Evolutionary conservation across 2,888 invertebrate species (phyloP).

Genomic region (Cephus runcator): DNA sequence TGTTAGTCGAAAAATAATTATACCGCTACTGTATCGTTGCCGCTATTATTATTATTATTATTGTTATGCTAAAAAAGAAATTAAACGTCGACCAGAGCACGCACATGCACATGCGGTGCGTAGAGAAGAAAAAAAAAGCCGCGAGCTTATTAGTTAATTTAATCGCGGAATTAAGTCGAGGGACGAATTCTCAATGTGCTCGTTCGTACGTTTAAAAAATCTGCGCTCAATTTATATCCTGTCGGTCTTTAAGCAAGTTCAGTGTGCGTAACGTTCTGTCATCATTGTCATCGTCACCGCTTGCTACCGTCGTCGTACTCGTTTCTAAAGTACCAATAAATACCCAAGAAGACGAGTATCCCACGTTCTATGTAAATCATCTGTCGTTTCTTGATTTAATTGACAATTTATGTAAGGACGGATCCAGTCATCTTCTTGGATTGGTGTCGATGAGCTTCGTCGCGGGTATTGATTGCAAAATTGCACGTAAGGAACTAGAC

Average conservation of each 20-base stretch:
- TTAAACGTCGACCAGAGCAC: background rate
- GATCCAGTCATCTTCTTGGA: background rate
- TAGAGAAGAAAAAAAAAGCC: background rate
- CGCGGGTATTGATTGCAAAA: background rate
- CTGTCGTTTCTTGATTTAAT: background rate
- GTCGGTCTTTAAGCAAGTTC: background rate
- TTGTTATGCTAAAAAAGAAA: slow-evolving; percentile 3
- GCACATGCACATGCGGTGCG: background rate
- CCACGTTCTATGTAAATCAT: background rate
- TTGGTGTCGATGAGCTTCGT: background rate
- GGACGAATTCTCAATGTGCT: background rate
- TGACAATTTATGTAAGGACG: background rate
- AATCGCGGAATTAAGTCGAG: background rate
- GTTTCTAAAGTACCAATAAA: background rate
- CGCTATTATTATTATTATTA: slow-evolving; percentile 25
- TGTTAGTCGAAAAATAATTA: background rate
- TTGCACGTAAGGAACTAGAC: background rate
- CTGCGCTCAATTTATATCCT: background rate
- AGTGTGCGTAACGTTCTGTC: background rate
- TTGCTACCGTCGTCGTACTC: background rate
- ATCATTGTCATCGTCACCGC: background rate
- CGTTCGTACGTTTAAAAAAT: background rate
- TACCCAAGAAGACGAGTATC: background rate
- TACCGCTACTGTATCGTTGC: slow-evolving; percentile 14
- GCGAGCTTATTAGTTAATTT: background rate